Base-by-base conservation (phyloP, 2,888 invertebrate genomes). In the Diaprepes abbreviatus region DNA sequence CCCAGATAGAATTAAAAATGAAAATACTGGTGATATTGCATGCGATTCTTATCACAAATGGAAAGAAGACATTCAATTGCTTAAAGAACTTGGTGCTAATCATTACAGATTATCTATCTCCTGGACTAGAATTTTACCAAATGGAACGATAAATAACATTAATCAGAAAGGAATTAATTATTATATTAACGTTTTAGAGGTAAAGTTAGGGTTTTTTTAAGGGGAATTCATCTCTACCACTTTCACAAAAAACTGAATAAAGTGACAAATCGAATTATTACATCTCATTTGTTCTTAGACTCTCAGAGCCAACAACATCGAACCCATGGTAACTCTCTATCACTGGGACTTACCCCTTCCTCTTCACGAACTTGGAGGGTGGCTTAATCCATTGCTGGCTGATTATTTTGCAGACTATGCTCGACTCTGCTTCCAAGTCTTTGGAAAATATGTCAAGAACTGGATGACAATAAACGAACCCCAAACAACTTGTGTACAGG, bases 11-110 rank as follows among this genome's bases (percentile, higher is more conserved):
- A 71, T 71, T 6, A 24, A 40, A 28, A 54, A 60, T 9, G 35
- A 55, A 17, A 17, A 52, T 7, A 62, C 38, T 10, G 91, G 88
- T 0, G 90, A 92, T 76, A 82, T 89, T 0, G 88, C 91, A 0
- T 88, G 89, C 62, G 90, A 92, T 79, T 90, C 91, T 21, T 92
- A 91, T 80, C 88, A 91, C 80, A 86, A 84, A 75, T 88, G 87
- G 79, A 85, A 85, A 75, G 87, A 89, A 36, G 92, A 93, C 74
- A 87, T 91, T 0, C 77, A 82, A 19, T 79, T 90, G 48, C 76
- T 92, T 66, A 86, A 85, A 66, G 79, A 86, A 14, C 80, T 91
- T 0, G 89, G 89, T 0, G 71, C 50, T 14, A 55, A 67, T 48
- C 66, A 62, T 45, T 71, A 71, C 35, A 24, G 71, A 6, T 16